These are phyloP conservation scores for Mormyrus hasselquistii DNA, from an alignment of 2,797 vertebrate genomes.

Conservation along the genomic window DNA sequence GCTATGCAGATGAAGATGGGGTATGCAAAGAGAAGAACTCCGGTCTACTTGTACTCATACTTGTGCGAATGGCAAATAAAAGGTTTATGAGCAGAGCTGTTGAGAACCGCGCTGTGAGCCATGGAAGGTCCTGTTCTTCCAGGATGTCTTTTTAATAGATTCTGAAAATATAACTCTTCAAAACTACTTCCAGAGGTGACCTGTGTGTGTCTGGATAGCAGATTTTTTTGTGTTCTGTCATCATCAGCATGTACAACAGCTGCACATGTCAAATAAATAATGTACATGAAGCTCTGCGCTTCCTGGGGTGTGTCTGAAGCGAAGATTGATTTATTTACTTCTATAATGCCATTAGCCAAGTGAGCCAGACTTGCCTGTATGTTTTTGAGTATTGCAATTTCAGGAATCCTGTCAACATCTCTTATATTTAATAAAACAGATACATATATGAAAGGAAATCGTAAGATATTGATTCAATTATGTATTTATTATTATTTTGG, in stretches of 20 bases:
- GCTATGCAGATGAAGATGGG: too few species aligned
- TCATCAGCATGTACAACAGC: slow-evolving; percentile 67
- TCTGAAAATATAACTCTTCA: too few species aligned
- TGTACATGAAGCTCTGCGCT: too few species aligned
- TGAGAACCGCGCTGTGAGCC: too few species aligned
- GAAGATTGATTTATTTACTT: background rate
- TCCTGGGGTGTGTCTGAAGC: too few species aligned
- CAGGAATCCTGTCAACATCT: background rate
- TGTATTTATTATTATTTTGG: background rate
- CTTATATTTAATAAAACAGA: background rate
- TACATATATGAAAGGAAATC: background rate
- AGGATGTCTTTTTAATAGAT: too few species aligned
- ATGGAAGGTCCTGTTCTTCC: too few species aligned
- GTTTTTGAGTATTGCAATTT: background rate
- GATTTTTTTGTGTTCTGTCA: background rate
- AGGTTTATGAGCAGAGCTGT: too few species aligned
- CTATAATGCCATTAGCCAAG: background rate
- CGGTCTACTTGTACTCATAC: too few species aligned
- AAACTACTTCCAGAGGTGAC: background rate
- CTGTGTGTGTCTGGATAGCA: slow-evolving; percentile 26
- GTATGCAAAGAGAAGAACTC: too few species aligned
- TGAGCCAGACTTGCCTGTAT: background rate
- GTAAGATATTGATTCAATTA: background rate
- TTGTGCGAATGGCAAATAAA: too few species aligned
- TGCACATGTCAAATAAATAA: background rate